Evolutionary conservation across 2,888 invertebrate species (phyloP).

Genomic region (Rotaria magnacalcarata): DNA sequence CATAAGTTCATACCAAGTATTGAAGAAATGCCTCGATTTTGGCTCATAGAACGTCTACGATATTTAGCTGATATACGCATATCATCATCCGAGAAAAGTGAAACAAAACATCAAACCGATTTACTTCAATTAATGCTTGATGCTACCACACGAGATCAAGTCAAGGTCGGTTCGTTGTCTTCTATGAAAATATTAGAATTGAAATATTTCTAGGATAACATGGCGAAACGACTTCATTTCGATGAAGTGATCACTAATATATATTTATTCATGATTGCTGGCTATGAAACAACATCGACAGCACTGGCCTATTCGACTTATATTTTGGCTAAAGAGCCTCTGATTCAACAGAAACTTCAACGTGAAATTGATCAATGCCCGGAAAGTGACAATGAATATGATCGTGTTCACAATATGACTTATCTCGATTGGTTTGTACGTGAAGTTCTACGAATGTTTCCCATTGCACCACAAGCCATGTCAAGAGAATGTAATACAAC

Average conservation of each 20-base stretch:
- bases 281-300: constrained; percentile 30
- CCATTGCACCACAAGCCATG: constrained; percentile 49
- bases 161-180: neutral
- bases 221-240: neutral
- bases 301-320: neutral
- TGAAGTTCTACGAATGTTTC: constrained; percentile 60
- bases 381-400: neutral
- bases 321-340: neutral
- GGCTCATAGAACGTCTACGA: neutral
- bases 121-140: neutral
- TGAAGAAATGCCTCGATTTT: neutral
- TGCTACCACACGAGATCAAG: neutral
- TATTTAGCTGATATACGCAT: neutral
- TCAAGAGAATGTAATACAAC: neutral
- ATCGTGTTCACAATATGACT: constrained; percentile 49
- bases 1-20: neutral
- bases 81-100: too few relatives aligned
- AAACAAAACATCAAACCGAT: too few relatives aligned
- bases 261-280: neutral
- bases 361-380: neutral
- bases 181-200: too few relatives aligned
- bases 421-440: constrained; percentile 60
- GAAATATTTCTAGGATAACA: neutral
- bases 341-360: neutral
- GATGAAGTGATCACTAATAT: neutral